These are phyloP conservation scores for Drosophila kepulauana DNA, from an alignment of 1,140 invertebrate genomes.

Conservation along the genomic window DNA sequence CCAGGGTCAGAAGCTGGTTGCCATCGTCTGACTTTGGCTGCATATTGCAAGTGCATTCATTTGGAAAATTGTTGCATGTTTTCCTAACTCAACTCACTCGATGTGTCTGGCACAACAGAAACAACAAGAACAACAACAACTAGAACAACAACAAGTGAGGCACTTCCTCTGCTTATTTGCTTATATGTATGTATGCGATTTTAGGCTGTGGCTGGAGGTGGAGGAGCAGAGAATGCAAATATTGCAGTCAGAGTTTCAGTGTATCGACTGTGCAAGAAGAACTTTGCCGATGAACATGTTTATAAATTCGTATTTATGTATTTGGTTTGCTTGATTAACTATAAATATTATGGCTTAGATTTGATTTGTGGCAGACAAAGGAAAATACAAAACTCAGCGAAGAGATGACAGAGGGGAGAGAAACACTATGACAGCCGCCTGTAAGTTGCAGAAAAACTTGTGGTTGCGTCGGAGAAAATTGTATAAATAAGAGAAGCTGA, in stretches of 20 bases:
- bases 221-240: constrained; percentile 45
- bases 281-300: constrained; percentile 63
- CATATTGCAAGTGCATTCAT: constrained; percentile 79
- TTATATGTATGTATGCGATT: constrained; percentile 52
- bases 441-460: constrained; percentile 30
- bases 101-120: constrained; percentile 63
- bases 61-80: constrained; percentile 84
- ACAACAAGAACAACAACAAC: constrained; percentile 34
- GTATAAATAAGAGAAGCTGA: constrained; percentile 30
- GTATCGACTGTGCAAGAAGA: constrained; percentile 14
- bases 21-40: constrained; percentile 51
- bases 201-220: background rate
- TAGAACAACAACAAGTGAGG: constrained; percentile 38
- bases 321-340: constrained; percentile 80
- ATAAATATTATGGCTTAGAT: constrained; percentile 76
- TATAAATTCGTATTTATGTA: constrained; percentile 77
- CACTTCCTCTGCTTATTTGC: constrained; percentile 61
- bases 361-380: constrained; percentile 51
- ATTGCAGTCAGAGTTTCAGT: constrained; percentile 42
- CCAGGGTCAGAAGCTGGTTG: constrained; percentile 63
- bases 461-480: constrained; percentile 27
- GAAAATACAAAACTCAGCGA: background rate
- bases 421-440: constrained; percentile 22
- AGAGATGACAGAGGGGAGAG: background rate
- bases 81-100: constrained; percentile 71